Evolutionary conservation across 2,888 invertebrate genomes (phyloP), one percentile per base, ranked within the genome.

Genomic region (Ellobium chinense): DNA sequence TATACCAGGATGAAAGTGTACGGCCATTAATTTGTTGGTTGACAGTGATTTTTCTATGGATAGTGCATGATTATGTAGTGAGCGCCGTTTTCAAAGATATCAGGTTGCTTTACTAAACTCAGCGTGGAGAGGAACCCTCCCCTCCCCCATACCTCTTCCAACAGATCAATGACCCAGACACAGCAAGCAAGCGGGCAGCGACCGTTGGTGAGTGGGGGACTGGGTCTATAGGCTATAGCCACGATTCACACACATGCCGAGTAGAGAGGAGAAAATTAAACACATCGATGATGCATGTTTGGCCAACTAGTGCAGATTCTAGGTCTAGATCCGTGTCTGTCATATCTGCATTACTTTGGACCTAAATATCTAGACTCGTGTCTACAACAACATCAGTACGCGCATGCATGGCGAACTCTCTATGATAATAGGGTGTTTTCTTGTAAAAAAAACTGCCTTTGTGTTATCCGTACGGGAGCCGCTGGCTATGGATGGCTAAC

Each of bases 171-270:
- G 78, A 72, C 46, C 78, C 36, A 34, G 72, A 76, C 66, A 76
- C 54, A 65, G 66, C 63, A 24, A 63, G 78, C 70, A 60, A 62
- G 70, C 60, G 29, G 34, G 31, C 63, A 39, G 63, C 63, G 4
- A 29, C 62, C 54, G 54, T 24, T 70, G 46, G 70, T 70, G 60
- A 78, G 69, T 62, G 70, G 65, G 78, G 72, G 31, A 72, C 65
- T 72, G 78, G 70, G 78, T 78, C 78, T 78, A 18, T 78, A 72
- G 70, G 72, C 78, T n/a, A n/a, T n/a, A n/a, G n/a, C n/a, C 78
- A 76, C 66, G 12, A 74, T 62, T 46, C 74, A 63, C 63, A 46
- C 73, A 62, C 63, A 63, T 14, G 31, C 36, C 9, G 54, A 63
- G 24, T 39, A 62, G 75, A 24, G 39, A 76, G 56, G 54, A 56